A percentile compares a stretch with the other conserved stretches of the same genome.
These are phyloP conservation scores for Dexiosoma caninum DNA, from an alignment of 2,888 invertebrate species.

Conservation along the genomic window DNA sequence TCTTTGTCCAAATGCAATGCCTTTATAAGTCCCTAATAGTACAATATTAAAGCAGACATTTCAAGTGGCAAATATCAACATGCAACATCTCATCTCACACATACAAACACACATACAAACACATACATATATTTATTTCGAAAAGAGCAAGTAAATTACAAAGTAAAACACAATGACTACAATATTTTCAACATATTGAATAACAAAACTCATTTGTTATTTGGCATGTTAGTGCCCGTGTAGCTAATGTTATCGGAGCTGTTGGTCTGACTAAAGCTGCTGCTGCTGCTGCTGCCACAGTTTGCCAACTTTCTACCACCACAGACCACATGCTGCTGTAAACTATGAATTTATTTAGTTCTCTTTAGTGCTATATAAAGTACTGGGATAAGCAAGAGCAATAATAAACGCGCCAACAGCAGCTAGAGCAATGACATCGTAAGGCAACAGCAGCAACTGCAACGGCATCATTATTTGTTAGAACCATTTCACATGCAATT, in stretches of 20 bases:
- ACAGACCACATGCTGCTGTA: slow-evolving; percentile 25
- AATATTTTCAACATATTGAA: slow-evolving; percentile 53
- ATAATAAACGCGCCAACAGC: no score
- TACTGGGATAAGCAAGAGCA: not conserved
- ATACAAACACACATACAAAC: not conserved
- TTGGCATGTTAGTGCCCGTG: slow-evolving; percentile 29
- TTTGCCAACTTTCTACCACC: slow-evolving; percentile 6
- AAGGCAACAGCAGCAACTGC: not conserved
- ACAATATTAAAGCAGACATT: slow-evolving; percentile 33
- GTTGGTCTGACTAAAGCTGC: no score
- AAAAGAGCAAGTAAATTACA: not conserved
- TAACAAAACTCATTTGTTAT: slow-evolving; percentile 59
- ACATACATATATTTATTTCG: not conserved
- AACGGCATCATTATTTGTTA: slow-evolving; percentile 42
- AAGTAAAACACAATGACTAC: slow-evolving; percentile 21
- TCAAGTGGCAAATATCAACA: slow-evolving; percentile 45
- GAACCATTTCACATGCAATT: slow-evolving; percentile 55
- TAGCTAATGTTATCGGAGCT: slow-evolving; percentile 4
- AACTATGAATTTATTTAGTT: slow-evolving; percentile 25
- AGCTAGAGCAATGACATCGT: not conserved
- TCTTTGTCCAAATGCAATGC: slow-evolving; percentile 18
- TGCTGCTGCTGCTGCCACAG: not conserved
- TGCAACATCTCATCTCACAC: slow-evolving; percentile 15
- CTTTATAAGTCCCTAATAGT: slow-evolving; percentile 10
- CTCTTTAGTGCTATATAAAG: not conserved